Evolutionary conservation across 2,797 vertebrate species (phyloP).

Genomic region (Trematomus bernacchii): DNA sequence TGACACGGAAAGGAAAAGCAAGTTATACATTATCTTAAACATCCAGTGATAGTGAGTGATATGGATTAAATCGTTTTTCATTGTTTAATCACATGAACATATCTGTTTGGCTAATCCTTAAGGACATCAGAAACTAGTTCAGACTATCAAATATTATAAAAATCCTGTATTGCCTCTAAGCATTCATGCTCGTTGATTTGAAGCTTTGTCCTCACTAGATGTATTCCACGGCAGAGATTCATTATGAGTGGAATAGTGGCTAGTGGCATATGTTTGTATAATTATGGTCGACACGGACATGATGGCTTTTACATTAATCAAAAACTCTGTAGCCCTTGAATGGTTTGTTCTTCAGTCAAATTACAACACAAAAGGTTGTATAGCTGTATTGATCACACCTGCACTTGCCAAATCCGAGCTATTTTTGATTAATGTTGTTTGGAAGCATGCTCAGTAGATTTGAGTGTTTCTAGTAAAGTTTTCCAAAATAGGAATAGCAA

Average conservation of each 20-base stretch:
- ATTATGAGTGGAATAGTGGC: too few relatives aligned
- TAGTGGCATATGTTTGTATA: too few relatives aligned
- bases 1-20: constrained; percentile 5
- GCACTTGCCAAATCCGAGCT: neutral
- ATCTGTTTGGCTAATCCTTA: neutral
- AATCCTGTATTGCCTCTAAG: neutral
- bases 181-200: neutral
- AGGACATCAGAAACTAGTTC: neutral
- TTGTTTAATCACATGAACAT: neutral
- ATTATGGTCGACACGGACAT: neutral
- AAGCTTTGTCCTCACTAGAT: neutral
- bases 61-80: neutral
- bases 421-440: neutral
- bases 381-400: neutral
- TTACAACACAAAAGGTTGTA: neutral
- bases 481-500: neutral
- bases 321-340: neutral
- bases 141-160: neutral
- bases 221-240: neutral
- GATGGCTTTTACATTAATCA: neutral
- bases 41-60: neutral
- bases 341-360: neutral
- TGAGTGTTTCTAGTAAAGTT: neutral
- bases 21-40: neutral
- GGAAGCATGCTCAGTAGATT: neutral